Evolutionary conservation across 2,113 vertebrate species (phyloP).

Genomic region (Callaeas wilsoni): DNA sequence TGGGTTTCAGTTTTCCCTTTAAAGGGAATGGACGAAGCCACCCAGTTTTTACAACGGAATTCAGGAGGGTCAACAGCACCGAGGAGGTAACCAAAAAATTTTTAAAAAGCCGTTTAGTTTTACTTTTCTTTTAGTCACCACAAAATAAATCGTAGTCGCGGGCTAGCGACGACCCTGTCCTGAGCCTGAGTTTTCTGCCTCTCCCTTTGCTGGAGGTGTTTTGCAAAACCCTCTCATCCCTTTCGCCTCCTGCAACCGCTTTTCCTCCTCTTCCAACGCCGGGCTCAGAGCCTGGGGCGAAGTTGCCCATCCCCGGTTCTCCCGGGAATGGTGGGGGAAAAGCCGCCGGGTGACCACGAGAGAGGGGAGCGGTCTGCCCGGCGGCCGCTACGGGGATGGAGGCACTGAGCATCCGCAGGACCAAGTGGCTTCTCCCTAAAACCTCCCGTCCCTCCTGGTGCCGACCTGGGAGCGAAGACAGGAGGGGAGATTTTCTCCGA

Average conservation of each 20-base stretch:
- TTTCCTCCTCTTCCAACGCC: not conserved
- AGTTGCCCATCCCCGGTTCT: not conserved
- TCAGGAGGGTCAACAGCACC: not conserved
- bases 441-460: not conserved
- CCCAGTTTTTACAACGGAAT: not conserved
- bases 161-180: not conserved
- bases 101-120: not conserved
- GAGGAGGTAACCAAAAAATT: not conserved
- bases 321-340: not conserved
- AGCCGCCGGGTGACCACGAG: not conserved
- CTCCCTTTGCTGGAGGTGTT: not conserved
- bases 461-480: not conserved
- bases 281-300: not conserved
- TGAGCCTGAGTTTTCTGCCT: not conserved
- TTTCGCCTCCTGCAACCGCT: not conserved
- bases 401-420: not conserved
- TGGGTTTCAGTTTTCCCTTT: not conserved
- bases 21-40: not conserved
- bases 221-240: not conserved
- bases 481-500: slow-evolving; percentile 61
- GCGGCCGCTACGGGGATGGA: not conserved
- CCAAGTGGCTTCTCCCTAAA: not conserved
- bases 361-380: not conserved
- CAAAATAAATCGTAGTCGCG: not conserved
- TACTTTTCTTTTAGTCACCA: not conserved